Percentiles rank a stretch among this genome's conserved stretches.
Conservation (phyloP, 1,140 invertebrate species). For the Temnothorax nylanderi region DNA sequence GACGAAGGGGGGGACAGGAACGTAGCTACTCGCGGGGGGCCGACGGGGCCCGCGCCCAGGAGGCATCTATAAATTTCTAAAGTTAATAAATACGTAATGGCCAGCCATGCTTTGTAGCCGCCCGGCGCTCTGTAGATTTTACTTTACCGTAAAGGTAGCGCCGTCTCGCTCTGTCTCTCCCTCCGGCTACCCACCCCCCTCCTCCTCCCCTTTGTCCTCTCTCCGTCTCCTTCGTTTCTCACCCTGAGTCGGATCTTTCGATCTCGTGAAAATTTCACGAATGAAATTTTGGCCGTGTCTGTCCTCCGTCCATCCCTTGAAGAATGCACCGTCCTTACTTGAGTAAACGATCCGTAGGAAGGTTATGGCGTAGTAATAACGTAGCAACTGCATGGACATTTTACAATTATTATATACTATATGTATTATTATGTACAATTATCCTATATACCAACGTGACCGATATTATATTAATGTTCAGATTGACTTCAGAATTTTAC, state of each 20-base stretch:
- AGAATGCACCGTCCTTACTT: slow-evolving; percentile 42
- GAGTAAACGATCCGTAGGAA: slow-evolving; percentile 29
- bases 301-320: slow-evolving; percentile 29
- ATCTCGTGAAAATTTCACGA: slow-evolving; percentile 75
- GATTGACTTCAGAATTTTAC: background rate
- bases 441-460: background rate
- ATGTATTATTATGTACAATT: background rate
- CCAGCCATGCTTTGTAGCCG: slow-evolving; percentile 84
- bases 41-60: slow-evolving; percentile 81
- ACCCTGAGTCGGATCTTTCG: slow-evolving; percentile 60
- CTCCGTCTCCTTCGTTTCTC: slow-evolving; percentile 28
- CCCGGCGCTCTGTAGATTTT: slow-evolving; percentile 79
- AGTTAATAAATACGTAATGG: slow-evolving; percentile 86
- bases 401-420: background rate
- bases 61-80: slow-evolving; percentile 86
- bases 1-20: slow-evolving; percentile 70
- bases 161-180: slow-evolving; percentile 63
- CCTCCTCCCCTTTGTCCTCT: background rate
- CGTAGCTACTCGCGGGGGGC: slow-evolving; percentile 69
- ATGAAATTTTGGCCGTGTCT: slow-evolving; percentile 69
- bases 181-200: slow-evolving; percentile 24
- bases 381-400: background rate
- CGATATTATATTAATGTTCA: background rate
- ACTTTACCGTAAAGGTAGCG: slow-evolving; percentile 80
- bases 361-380: slow-evolving; percentile 6